These are phyloP conservation scores for Hypselothyrea guttata DNA, from an alignment of 2,888 invertebrate species.

Conservation along the genomic window DNA sequence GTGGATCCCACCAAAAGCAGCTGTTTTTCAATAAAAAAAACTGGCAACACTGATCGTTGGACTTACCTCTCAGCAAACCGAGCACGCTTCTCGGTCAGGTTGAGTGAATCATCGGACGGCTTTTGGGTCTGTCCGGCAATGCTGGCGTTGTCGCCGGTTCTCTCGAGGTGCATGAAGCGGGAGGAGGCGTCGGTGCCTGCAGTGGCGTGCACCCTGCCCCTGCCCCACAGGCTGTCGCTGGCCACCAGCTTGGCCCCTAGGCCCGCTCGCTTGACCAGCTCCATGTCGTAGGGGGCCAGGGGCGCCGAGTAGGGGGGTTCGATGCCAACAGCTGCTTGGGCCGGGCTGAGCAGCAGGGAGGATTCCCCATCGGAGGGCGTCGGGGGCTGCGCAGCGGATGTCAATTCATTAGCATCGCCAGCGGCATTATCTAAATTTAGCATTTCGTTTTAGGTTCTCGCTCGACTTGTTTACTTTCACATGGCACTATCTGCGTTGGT, in stretches of 20 bases:
- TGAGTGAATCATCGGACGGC: conserved; percentile 57
- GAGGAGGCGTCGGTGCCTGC: conserved; percentile 15
- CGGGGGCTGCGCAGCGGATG: conserved; percentile 13
- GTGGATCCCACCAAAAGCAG: too few species aligned
- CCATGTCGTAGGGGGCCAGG: conserved; percentile 67
- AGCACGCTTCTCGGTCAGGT: conserved; percentile 43
- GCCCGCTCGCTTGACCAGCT: conserved; percentile 41
- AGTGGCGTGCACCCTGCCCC: neutral
- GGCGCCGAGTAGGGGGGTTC: conserved; percentile 66
- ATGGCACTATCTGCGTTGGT: conserved; percentile 21
- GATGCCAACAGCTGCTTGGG: too few species aligned
- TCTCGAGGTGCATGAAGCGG: conserved; percentile 56
- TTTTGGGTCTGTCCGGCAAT: conserved; percentile 18
- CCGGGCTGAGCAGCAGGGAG: conserved; percentile 19
- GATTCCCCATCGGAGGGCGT: conserved; percentile 4
- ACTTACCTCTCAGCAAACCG: conserved; percentile 60
- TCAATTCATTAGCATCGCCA: conserved; percentile 26
- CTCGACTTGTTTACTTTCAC: conserved; percentile 43
- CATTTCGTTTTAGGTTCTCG: conserved; percentile 47
- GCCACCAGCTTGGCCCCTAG: conserved; percentile 32
- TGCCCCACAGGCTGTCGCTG: conserved; percentile 42
- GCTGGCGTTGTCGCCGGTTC: conserved; percentile 14
- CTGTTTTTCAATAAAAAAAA: too few species aligned
- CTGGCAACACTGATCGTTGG: too few species aligned
- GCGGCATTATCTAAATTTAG: conserved; percentile 65